A percentile compares a stretch with the other conserved stretches of the same genome.
Conservation (phyloP, 2,888 invertebrate genomes). For the Horisme vitalbata region DNA sequence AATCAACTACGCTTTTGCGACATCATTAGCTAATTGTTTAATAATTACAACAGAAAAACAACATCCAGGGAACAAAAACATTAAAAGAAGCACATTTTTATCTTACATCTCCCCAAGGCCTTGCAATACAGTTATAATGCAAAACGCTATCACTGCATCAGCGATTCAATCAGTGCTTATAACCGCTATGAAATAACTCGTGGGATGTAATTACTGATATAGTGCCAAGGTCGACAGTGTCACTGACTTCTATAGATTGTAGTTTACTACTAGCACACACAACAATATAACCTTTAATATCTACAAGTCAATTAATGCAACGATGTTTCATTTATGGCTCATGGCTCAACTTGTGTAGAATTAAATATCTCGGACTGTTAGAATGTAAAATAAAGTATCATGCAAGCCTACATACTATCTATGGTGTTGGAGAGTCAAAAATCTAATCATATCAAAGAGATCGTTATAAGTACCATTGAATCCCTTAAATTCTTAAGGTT, state of each 20-base stretch:
- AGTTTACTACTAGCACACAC: too few species aligned
- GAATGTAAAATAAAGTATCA: too few species aligned
- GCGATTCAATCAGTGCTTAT: slow-evolving; percentile 39
- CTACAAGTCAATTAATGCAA: slow-evolving; percentile 5
- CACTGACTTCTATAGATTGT: slow-evolving; percentile 34
- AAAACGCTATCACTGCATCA: slow-evolving; percentile 42
- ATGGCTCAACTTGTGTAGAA: too few species aligned
- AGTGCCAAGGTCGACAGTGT: slow-evolving; percentile 56
- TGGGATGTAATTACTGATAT: slow-evolving; percentile 61
- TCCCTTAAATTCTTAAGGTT: too few species aligned
- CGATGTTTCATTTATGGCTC: too few species aligned
- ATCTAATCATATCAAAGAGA: too few species aligned
- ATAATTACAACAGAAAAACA: slow-evolving; percentile 14
- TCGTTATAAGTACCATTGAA: too few species aligned
- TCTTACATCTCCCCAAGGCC: slow-evolving; percentile 26
- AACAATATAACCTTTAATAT: too few species aligned
- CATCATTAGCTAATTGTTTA: slow-evolving; percentile 11
- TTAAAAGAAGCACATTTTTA: slow-evolving; percentile 17
- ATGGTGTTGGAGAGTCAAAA: too few species aligned
- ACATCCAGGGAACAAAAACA: slow-evolving; percentile 6
- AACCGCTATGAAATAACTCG: slow-evolving; percentile 48
- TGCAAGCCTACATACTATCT: too few species aligned
- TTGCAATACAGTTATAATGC: slow-evolving; percentile 29
- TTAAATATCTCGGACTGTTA: too few species aligned
- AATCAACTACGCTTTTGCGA: neutral